Conservation (phyloP, 37 sponge, comb jelly and placozoan genomes). For the Cladorhizidae sp. region DNA sequence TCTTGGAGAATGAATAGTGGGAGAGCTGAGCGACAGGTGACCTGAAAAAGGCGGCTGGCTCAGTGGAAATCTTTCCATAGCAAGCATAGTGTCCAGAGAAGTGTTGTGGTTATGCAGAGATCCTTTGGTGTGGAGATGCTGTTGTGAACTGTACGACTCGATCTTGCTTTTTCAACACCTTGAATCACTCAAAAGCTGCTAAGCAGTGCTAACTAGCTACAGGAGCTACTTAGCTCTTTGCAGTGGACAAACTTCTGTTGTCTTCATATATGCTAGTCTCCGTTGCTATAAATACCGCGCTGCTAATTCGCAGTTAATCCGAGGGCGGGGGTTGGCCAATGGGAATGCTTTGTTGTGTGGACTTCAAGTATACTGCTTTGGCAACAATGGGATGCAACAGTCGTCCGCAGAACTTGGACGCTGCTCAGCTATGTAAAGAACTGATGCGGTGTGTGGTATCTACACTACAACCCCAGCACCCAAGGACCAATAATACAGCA, state of each 20-base stretch:
- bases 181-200: not conserved
- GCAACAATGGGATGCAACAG: not conserved
- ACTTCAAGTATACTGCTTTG: not conserved
- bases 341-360: constrained; percentile 11
- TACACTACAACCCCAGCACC: too few relatives aligned
- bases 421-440: too few relatives aligned
- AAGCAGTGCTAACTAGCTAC: not conserved
- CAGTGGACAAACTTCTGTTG: too few relatives aligned
- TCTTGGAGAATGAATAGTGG: constrained; percentile 45
- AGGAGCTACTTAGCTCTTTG: too few relatives aligned
- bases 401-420: not conserved
- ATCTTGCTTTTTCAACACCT: too few relatives aligned
- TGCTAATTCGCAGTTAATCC: too few relatives aligned
- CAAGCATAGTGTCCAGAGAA: constrained; percentile 52
- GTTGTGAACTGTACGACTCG: too few relatives aligned
- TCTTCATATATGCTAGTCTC: too few relatives aligned
- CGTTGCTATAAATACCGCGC: too few relatives aligned
- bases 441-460: too few relatives aligned
- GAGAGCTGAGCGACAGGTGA: constrained; percentile 36
- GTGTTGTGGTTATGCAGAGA: not conserved
- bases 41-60: constrained; percentile 50
- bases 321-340: too few relatives aligned
- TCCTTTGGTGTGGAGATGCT: not conserved
- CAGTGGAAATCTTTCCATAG: constrained; percentile 71
- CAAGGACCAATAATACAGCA: too few relatives aligned